phyloP scores from a whole-genome alignment of 2,797 vertebrate species.

The Pantherophis alleghaniensis region DNA sequence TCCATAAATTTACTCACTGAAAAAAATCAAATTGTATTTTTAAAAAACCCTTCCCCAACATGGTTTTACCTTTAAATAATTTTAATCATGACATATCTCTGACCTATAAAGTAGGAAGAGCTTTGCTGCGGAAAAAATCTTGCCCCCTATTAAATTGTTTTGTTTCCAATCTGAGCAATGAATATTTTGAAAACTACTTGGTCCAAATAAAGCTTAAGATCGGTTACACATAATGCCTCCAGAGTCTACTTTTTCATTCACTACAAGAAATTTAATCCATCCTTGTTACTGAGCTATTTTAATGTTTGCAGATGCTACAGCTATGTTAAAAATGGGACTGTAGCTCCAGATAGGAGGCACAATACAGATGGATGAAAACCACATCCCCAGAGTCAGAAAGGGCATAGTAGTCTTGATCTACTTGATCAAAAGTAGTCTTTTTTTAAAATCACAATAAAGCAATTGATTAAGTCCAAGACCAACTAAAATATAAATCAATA shows the following conservation, averaged over 20 bases:
- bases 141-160: conserved; percentile 56
- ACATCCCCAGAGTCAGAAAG: not conserved
- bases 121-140: not conserved
- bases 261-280: conserved; percentile 10
- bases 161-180: conserved; percentile 52
- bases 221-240: conserved; percentile 1
- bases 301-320: conserved; percentile 28
- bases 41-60: not conserved
- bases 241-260: conserved; percentile 23
- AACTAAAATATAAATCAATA: not conserved
- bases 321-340: conserved; percentile 9
- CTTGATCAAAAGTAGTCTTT: too few relatives aligned
- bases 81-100: not conserved
- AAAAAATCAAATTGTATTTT: not conserved
- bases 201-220: conserved; percentile 44
- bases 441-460: not conserved
- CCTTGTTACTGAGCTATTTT: conserved; percentile 35
- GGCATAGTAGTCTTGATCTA: not conserved
- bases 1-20: not conserved
- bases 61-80: not conserved
- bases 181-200: conserved; percentile 53
- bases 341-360: not conserved
- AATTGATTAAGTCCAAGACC: not conserved
- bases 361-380: not conserved
- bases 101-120: not conserved